These are phyloP conservation scores for Drosophila pandora DNA, from an alignment of 1,140 invertebrate genomes.

Conservation along the genomic window DNA sequence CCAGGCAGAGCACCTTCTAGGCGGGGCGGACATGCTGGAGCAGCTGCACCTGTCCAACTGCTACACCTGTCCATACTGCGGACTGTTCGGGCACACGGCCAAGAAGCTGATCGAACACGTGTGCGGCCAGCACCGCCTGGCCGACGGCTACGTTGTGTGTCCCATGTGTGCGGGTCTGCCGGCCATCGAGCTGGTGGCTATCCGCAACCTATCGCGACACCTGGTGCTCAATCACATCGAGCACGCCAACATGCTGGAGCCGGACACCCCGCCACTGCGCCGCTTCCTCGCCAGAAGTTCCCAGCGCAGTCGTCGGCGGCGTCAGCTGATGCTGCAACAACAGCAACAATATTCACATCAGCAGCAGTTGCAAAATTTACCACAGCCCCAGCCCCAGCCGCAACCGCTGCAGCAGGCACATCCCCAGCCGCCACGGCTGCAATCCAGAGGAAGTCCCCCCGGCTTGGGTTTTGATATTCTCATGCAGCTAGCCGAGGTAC, in stretches of 20 bases:
- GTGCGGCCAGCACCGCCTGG: slow-evolving; percentile 33
- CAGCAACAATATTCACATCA: not conserved
- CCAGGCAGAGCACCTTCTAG: slow-evolving; percentile 1
- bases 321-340: slow-evolving; percentile 8
- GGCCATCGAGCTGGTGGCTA: slow-evolving; percentile 37
- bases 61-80: slow-evolving; percentile 65
- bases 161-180: slow-evolving; percentile 61
- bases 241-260: slow-evolving; percentile 63
- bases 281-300: slow-evolving; percentile 19
- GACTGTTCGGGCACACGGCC: slow-evolving; percentile 42
- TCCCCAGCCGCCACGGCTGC: not conserved
- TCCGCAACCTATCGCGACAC: slow-evolving; percentile 57
- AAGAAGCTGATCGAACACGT: slow-evolving; percentile 64
- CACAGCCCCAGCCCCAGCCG: not conserved
- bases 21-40: slow-evolving; percentile 33
- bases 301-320: slow-evolving; percentile 26
- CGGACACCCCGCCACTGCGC: slow-evolving; percentile 47
- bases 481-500: not conserved
- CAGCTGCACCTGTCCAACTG: slow-evolving; percentile 59
- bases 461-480: not conserved
- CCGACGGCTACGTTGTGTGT: slow-evolving; percentile 57
- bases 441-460: not conserved
- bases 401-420: not conserved
- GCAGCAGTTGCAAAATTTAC: not conserved
- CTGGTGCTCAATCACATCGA: slow-evolving; percentile 60